phyloP scores from a whole-genome alignment of 1,140 invertebrate genomes.

The Pogonomyrmex barbatus region DNA sequence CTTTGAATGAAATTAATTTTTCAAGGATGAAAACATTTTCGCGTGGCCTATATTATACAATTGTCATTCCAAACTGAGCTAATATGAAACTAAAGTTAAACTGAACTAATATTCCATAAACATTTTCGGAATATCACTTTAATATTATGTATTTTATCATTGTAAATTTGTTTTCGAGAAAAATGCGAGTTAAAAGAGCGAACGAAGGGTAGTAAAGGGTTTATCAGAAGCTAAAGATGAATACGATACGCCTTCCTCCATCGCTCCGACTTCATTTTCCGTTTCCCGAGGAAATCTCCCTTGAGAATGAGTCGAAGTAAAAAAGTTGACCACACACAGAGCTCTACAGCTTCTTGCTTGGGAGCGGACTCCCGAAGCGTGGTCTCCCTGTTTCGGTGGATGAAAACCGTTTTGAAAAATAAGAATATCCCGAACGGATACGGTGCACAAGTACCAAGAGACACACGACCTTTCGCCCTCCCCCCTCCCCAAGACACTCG shows the following conservation, averaged over 20 bases:
- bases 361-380: constrained; percentile 29
- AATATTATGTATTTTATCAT: not conserved
- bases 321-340: not conserved
- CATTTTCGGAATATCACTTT: not conserved
- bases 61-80: no score
- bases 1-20: not conserved
- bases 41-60: no score
- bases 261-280: not conserved
- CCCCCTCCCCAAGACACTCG: not conserved
- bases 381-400: constrained; percentile 69
- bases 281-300: not conserved
- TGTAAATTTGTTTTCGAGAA: not conserved
- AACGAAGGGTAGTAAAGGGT: not conserved
- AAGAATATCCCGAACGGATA: constrained; percentile 70
- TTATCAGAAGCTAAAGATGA: not conserved
- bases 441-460: not conserved
- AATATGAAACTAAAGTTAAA: not conserved
- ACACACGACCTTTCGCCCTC: not conserved
- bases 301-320: constrained; percentile 6
- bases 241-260: not conserved
- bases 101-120: not conserved
- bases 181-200: not conserved
- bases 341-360: not conserved
- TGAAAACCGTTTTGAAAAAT: constrained; percentile 61
- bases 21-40: not conserved